Base-by-base conservation (phyloP, 2,888 invertebrate genomes). In the Oligia strigilis region DNA sequence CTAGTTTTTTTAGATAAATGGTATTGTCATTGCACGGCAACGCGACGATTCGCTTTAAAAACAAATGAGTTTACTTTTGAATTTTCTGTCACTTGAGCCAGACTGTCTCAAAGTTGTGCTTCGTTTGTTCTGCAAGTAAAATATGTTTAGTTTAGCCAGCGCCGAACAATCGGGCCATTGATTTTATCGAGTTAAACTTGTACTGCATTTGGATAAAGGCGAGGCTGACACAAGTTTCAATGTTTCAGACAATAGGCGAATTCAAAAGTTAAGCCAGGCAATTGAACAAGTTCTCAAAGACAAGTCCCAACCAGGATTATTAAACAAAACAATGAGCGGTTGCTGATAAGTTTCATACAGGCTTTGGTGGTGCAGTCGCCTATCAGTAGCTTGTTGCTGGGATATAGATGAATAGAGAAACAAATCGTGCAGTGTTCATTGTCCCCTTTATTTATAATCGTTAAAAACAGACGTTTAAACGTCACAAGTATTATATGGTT, bases 221-320 rank as follows among this genome's bases (percentile, higher is more conserved):
- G 13, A 60, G 72, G 46, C 73, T 67, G 73, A 83, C 43, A 88
- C 77, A 90, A 88, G 87, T 88, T 88, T 85, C 81, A 74, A 77
- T 85, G 72, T 87, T 72, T 72, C 46, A 74, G 29, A 83, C 85
- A 85, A 87, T 82, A 90, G 82, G 58, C 55, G 14, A 77, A 72
- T 65, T 87, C 49, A n/a, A 81, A 85, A 85, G 75, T 87, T 85
- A 67, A 78, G 69, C 71, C 43, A 77, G 76, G 70, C 79, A 80
- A 84, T 88, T 85, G 79, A 80, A 75, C 71, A 87, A 88, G 78
- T 88, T 88, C 29, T 70, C 87, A 89, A 90, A 90, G 89, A 80
- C 69, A 67, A 79, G 75, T 81, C 69, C 71, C 60, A 36, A 36
- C n/a, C 70, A 82, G 79, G 80, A 72, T 84, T 83, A 83, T 87